These are phyloP conservation scores for Phycodurus eques DNA, from an alignment of 2,113 vertebrate species.

Conservation along the genomic window DNA sequence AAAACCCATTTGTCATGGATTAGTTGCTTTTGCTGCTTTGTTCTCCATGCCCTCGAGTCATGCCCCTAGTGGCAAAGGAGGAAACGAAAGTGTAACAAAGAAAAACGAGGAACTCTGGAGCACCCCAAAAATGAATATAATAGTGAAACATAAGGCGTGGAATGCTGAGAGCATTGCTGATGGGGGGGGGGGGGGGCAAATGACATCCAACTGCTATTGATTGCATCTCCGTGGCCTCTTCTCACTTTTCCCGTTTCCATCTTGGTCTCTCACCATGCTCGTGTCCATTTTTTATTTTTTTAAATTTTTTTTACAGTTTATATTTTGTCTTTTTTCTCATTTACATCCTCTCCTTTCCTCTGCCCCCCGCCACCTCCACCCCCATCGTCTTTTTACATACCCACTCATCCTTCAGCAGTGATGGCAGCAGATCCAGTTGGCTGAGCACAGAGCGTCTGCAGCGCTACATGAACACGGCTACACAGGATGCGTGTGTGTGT, in stretches of 20 bases:
- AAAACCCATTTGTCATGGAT: not conserved
- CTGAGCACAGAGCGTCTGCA: slow-evolving; percentile 59
- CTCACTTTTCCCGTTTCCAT: slow-evolving; percentile 52
- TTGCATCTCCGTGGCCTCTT: slow-evolving; percentile 41
- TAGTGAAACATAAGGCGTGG: slow-evolving; percentile 27
- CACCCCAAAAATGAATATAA: slow-evolving; percentile 10
- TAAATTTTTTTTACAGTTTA: slow-evolving; percentile 16
- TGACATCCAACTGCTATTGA: slow-evolving; percentile 45
- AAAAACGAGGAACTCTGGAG: not conserved
- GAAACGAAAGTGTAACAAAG: not conserved
- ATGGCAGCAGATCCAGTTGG: slow-evolving; percentile 52
- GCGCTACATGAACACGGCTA: slow-evolving; percentile 57
- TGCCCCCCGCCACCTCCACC: slow-evolving; percentile 15
- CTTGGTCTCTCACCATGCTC: slow-evolving; percentile 22
- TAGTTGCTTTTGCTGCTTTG: not conserved
- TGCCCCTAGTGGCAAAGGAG: not conserved
- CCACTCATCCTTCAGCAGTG: slow-evolving; percentile 37
- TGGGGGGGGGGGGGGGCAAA: slow-evolving; percentile 29
- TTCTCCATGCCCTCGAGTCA: slow-evolving; percentile 3
- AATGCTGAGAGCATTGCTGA: slow-evolving; percentile 23
- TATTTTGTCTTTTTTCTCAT: slow-evolving; percentile 9
- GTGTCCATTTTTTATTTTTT: slow-evolving; percentile 7
- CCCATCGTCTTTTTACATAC: slow-evolving; percentile 4
- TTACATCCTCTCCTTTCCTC: slow-evolving; percentile 33
- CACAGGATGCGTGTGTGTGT: slow-evolving; percentile 29